Conservation (phyloP, 2,888 invertebrate genomes). For the Xanthia icteritia region DNA sequence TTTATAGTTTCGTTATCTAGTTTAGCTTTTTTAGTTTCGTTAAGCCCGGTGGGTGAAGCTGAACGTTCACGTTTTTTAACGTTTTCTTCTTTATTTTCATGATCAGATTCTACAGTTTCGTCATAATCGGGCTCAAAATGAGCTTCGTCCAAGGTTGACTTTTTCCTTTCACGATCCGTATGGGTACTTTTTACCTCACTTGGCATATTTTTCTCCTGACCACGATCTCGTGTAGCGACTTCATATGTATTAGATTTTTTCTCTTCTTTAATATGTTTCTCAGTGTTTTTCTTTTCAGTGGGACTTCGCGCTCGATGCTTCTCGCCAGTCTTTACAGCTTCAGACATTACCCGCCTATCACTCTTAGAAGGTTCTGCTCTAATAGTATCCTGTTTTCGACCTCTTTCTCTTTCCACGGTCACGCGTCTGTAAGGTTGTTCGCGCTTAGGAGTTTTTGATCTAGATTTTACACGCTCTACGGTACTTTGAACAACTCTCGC, state of each 20-base stretch:
- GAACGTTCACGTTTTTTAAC: conserved; percentile 85
- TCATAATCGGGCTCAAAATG: conserved; percentile 94
- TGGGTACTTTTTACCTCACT: conserved; percentile 65
- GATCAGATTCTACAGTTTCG: conserved; percentile 91
- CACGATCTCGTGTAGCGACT: conserved; percentile 60
- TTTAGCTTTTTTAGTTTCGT: conserved; percentile 82
- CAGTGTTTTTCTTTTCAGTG: conserved; percentile 74
- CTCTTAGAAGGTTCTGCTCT: conserved; percentile 75
- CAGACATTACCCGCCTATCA: conserved; percentile 76
- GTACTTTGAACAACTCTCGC: conserved; percentile 89
- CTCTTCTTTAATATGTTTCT: conserved; percentile 77
- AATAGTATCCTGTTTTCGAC: conserved; percentile 79
- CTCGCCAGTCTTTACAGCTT: conserved; percentile 74
- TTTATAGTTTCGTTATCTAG: conserved; percentile 85
- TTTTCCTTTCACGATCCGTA: conserved; percentile 90
- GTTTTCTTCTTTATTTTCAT: conserved; percentile 90
- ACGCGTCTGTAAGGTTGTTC: conserved; percentile 88
- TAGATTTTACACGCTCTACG: conserved; percentile 89
- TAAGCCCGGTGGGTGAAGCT: conserved; percentile 72
- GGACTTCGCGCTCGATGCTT: conserved; percentile 74
- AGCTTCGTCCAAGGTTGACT: conserved; percentile 93
- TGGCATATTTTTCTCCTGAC: conserved; percentile 72
- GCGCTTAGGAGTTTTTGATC: conserved; percentile 88
- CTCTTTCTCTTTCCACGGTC: conserved; percentile 86
- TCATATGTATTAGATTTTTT: conserved; percentile 68